These are phyloP conservation scores for Drosophila anomalata DNA, from an alignment of 2,888 invertebrate species.

Conservation along the genomic window DNA sequence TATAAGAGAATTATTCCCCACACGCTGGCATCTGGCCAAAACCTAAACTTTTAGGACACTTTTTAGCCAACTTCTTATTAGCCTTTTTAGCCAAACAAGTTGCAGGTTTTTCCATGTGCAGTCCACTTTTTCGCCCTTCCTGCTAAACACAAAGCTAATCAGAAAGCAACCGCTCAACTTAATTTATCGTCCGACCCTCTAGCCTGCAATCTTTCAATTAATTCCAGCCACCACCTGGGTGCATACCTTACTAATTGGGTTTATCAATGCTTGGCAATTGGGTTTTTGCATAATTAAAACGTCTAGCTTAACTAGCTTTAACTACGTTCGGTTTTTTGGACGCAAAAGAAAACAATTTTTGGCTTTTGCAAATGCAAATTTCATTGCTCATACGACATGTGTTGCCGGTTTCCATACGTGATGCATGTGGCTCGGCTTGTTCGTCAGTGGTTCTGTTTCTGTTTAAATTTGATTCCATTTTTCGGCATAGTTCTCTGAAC, in stretches of 20 bases:
- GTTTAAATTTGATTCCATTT: slow-evolving; percentile 47
- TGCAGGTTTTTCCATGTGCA: background rate
- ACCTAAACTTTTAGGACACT: no score
- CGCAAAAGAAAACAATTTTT: slow-evolving; percentile 23
- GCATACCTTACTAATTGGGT: slow-evolving; percentile 49
- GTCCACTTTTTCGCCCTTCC: background rate
- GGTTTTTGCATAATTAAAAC: slow-evolving; percentile 69
- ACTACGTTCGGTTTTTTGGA: slow-evolving; percentile 6
- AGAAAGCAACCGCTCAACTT: slow-evolving; percentile 39
- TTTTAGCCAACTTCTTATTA: no score
- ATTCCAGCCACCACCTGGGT: slow-evolving; percentile 9
- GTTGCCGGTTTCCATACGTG: slow-evolving; percentile 25
- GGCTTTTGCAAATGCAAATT: slow-evolving; percentile 44
- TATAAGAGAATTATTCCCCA: background rate
- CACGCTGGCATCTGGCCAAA: background rate
- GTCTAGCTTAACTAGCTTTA: slow-evolving; percentile 49
- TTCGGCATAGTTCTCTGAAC: slow-evolving; percentile 9
- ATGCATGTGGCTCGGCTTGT: slow-evolving; percentile 4
- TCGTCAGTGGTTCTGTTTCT: slow-evolving; percentile 23
- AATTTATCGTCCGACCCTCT: slow-evolving; percentile 20
- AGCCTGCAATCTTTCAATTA: slow-evolving; percentile 37
- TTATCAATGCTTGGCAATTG: slow-evolving; percentile 60
- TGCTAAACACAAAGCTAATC: slow-evolving; percentile 38
- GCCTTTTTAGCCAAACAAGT: background rate
- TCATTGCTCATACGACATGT: slow-evolving; percentile 55